phyloP scores from a whole-genome alignment of 2,888 invertebrate species.

The Limnephilus lunatus region DNA sequence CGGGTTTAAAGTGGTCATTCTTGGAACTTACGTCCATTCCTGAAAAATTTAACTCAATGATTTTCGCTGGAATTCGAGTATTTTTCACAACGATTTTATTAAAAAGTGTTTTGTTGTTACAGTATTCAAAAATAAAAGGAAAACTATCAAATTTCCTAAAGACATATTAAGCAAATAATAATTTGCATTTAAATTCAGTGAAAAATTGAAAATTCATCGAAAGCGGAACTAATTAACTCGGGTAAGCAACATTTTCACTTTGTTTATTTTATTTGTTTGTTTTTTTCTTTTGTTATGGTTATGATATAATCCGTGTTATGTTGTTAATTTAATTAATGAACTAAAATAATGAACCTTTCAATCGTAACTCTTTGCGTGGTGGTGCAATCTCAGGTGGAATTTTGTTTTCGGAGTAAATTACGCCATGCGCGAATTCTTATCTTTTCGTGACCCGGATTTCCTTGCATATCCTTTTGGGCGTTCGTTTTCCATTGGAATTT shows the following conservation, averaged over 20 bases:
- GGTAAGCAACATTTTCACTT: background rate
- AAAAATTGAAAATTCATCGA: background rate
- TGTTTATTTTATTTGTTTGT: background rate
- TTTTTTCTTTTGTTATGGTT: background rate
- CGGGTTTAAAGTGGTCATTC: background rate
- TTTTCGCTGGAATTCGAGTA: background rate
- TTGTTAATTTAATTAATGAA: background rate
- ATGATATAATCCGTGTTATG: background rate
- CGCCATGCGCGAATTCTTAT: background rate
- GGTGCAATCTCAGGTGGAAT: background rate
- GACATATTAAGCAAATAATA: background rate
- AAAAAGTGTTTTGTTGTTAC: background rate
- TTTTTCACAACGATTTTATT: too few relatives aligned
- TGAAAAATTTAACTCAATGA: background rate
- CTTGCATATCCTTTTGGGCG: background rate
- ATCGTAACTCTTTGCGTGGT: background rate
- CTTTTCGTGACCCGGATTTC: background rate
- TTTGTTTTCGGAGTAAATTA: background rate
- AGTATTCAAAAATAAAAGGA: background rate
- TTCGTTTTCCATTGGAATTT: background rate
- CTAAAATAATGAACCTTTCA: background rate
- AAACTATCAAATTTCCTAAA: background rate
- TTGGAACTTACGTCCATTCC: background rate
- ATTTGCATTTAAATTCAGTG: background rate
- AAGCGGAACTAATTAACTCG: background rate